Base-by-base conservation (phyloP, 2,888 invertebrate genomes). In the Dysmachus trigonus region DNA sequence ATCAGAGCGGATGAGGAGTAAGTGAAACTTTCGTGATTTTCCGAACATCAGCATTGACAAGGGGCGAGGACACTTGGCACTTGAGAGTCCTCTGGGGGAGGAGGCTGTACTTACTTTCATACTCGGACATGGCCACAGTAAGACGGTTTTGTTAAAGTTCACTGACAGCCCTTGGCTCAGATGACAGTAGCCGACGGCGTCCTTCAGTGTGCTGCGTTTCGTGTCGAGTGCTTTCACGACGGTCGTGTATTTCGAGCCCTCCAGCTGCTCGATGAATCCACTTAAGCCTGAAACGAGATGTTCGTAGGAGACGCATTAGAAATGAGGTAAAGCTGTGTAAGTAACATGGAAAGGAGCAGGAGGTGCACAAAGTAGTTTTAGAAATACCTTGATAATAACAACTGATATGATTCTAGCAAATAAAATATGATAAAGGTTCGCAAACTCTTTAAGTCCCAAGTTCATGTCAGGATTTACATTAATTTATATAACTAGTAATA, bases 111-210 rank as follows among this genome's bases (percentile, higher is more conserved):
- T 91, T 88, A 92, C 92, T 90, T 91, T 92, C 91, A 92, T 92
- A 87, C 89, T 90, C 47, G 91, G 91, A 89, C 92, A 92, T 84
- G 92, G 92, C 92, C 92, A 92, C 76, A 92, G 89, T 51, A 92
- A 89, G 74, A 92, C 89, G 86, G 90, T 91, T 88, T 91, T 92
- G 88, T 92, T 91, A 87, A 90, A 92, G 88, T 91, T 90, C 86
- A 89, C 89, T 85, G 91, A 90, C 87, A 92, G 89, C 89, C 90
- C 90, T 87, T 91, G 90, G 77, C 90, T 89, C 88, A 92, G 89
- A 88, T 91, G 91, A 89, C 92, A 92, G 88, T 91, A 90, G 85
- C 90, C 90, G 87, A 90, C 87, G 77, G 88, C 86, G 82, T 87
- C 86, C 51, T 86, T 77, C 47, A 81, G 51, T 79, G 85, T 86